Conservation (phyloP, 2,888 invertebrate genomes). For the Chymomyza amoena region DNA sequence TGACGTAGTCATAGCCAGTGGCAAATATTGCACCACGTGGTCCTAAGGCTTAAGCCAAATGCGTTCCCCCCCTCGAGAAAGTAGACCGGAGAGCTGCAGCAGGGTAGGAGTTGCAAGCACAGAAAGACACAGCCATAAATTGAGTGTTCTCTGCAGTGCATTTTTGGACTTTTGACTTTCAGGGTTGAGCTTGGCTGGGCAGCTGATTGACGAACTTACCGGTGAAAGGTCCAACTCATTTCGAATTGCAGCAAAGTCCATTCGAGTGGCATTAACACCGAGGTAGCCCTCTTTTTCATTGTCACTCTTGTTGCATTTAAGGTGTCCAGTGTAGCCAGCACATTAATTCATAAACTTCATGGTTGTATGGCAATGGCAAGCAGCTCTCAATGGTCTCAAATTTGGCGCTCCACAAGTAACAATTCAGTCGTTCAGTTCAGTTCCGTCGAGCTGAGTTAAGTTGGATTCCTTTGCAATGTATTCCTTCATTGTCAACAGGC, state of each 20-base stretch:
- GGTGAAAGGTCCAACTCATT: constrained; percentile 1
- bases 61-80: neutral
- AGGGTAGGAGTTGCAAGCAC: neutral
- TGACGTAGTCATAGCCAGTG: constrained; percentile 7
- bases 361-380: neutral
- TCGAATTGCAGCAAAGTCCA: neutral
- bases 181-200: neutral
- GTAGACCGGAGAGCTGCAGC: neutral
- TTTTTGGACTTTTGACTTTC: neutral
- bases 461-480: neutral
- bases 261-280: neutral
- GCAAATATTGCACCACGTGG: neutral
- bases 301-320: neutral
- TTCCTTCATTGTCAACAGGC: neutral
- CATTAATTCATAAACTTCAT: neutral
- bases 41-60: neutral
- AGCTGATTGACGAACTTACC: neutral
- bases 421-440: neutral
- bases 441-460: neutral
- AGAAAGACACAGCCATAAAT: neutral
- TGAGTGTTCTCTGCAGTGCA: neutral
- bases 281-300: neutral
- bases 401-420: neutral
- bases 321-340: neutral
- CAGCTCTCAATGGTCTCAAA: neutral